Evolutionary conservation across 2,113 vertebrate species (phyloP).

Genomic region (Xenopus laevis): DNA sequence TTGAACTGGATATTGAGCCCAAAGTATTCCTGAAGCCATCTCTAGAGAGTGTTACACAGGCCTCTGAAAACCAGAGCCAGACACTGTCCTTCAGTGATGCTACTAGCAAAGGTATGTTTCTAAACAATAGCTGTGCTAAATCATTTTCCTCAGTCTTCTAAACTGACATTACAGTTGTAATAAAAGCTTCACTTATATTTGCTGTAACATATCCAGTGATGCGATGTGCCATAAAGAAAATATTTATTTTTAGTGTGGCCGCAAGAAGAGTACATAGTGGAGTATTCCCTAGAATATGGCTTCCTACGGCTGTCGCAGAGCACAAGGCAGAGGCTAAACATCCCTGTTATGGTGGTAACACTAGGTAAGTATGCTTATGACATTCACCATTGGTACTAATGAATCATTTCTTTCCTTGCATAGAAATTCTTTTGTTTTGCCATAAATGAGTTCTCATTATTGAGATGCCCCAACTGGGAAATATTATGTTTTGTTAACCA

Average conservation of each 20-base stretch:
- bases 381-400: too few relatives aligned
- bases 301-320: conserved; percentile 92
- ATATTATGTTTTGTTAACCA: too few relatives aligned
- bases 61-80: conserved; percentile 73
- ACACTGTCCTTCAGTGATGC: conserved; percentile 83
- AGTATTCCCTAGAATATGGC: conserved; percentile 93
- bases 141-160: too few relatives aligned
- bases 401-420: too few relatives aligned
- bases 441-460: too few relatives aligned
- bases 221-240: neutral
- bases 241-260: conserved; percentile 76
- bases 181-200: too few relatives aligned
- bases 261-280: conserved; percentile 95
- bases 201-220: too few relatives aligned
- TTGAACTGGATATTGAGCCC: conserved; percentile 91
- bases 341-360: conserved; percentile 96
- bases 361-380: conserved; percentile 72
- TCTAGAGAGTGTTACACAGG: conserved; percentile 56
- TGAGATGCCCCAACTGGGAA: too few relatives aligned
- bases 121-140: neutral
- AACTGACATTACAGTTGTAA: too few relatives aligned
- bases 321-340: conserved; percentile 89
- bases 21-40: conserved; percentile 76
- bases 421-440: too few relatives aligned
- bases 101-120: conserved; percentile 83